These are phyloP conservation scores for Leptatherina wallacei DNA, from an alignment of 2,797 vertebrate genomes.

Conservation along the genomic window DNA sequence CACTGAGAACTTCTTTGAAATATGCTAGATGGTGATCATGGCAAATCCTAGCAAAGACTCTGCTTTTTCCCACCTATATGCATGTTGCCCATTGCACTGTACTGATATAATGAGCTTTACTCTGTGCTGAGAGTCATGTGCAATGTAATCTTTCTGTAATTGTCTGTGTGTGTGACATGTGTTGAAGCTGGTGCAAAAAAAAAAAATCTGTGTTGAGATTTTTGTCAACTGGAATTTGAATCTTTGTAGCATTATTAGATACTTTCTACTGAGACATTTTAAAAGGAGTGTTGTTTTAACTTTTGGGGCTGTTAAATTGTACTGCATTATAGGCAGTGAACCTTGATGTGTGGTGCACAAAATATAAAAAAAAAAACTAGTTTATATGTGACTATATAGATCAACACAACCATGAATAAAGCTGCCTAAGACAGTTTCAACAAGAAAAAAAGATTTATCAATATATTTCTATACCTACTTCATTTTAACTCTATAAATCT, in stretches of 20 bases:
- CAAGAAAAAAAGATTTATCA: neutral
- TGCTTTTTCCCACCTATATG: constrained; percentile 68
- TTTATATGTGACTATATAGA: no score
- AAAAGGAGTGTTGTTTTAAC: neutral
- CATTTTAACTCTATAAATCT: neutral
- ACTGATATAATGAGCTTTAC: constrained; percentile 53
- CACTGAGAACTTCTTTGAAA: constrained; percentile 61
- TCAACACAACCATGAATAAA: neutral
- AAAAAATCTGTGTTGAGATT: constrained; percentile 17
- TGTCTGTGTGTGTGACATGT: constrained; percentile 61
- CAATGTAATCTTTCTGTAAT: constrained; percentile 47
- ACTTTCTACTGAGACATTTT: neutral
- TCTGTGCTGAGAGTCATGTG: constrained; percentile 55
- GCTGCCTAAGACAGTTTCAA: neutral
- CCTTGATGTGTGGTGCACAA: neutral
- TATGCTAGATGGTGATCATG: constrained; percentile 66
- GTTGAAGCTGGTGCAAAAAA: constrained; percentile 49
- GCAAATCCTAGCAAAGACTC: constrained; percentile 55
- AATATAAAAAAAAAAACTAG: neutral
- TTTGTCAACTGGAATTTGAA: constrained; percentile 23
- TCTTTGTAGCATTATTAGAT: neutral
- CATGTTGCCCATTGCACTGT: constrained; percentile 72
- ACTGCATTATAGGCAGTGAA: neutral
- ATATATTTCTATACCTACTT: neutral
- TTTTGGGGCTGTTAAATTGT: neutral